A percentile compares a stretch with the other conserved stretches of the same genome.
Evolutionary conservation across 2,797 vertebrate species (phyloP).

Genomic region (Ambastaia sidthimunki): DNA sequence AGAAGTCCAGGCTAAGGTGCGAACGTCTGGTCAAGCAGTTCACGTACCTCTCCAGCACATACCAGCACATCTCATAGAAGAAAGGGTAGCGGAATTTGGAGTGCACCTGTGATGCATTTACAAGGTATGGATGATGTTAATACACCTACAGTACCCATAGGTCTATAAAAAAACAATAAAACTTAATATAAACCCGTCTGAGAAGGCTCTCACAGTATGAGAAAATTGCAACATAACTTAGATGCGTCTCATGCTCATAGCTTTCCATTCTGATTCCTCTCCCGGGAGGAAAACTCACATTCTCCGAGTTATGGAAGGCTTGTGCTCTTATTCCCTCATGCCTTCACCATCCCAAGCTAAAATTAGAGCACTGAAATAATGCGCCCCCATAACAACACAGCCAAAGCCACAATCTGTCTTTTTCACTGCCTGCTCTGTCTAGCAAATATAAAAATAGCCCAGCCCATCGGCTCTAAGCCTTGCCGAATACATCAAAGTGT

Average conservation of each 20-base stretch:
- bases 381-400: slow-evolving; percentile 45
- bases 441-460: slow-evolving; percentile 47
- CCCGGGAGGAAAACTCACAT: slow-evolving; percentile 35
- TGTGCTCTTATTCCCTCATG: slow-evolving; percentile 39
- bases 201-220: slow-evolving; percentile 7
- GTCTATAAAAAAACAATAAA: not conserved
- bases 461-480: not conserved
- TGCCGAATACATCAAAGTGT: slow-evolving; percentile 14
- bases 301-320: slow-evolving; percentile 33
- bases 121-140: not conserved
- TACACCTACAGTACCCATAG: not conserved
- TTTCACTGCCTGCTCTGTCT: slow-evolving; percentile 47
- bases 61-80: slow-evolving; percentile 99
- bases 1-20: slow-evolving; percentile 87
- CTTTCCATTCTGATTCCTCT: slow-evolving; percentile 35
- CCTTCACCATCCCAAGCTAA: slow-evolving; percentile 41
- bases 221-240: slow-evolving; percentile 37
- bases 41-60: slow-evolving; percentile 95
- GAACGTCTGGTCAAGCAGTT: slow-evolving; percentile 93
- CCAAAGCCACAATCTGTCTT: slow-evolving; percentile 38
- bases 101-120: slow-evolving; percentile 84
- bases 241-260: slow-evolving; percentile 43
- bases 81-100: slow-evolving; percentile 98
- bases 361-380: slow-evolving; percentile 45
- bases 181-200: not conserved